phyloP scores from a whole-genome alignment of 2,113 vertebrate genomes.

The Bos javanicus region DNA sequence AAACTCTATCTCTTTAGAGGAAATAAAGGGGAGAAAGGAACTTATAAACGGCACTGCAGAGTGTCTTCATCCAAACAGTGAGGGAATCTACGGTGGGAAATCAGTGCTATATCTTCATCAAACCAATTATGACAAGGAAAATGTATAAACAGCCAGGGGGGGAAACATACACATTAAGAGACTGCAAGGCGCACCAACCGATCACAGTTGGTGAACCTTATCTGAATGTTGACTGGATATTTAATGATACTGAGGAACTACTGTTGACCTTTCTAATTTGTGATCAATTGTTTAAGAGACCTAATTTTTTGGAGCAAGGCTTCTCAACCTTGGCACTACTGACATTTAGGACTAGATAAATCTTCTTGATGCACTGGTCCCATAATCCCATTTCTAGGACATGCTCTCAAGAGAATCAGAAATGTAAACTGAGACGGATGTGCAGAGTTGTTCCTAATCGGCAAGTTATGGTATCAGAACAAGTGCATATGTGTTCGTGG shows the following conservation, averaged over 20 bases:
- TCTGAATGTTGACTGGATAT: not conserved
- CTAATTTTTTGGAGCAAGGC: not conserved
- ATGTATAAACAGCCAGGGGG: not conserved
- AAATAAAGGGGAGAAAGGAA: not conserved
- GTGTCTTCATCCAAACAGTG: not conserved
- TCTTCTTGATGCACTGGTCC: not conserved
- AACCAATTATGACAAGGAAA: not conserved
- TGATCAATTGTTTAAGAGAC: not conserved
- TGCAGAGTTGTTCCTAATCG: not conserved
- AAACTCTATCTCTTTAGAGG: not conserved
- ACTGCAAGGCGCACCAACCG: not conserved
- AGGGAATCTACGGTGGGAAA: not conserved
- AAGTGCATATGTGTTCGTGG: not conserved
- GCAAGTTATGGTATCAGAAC: not conserved
- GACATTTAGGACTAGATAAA: not conserved
- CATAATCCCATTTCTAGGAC: not conserved
- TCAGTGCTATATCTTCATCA: not conserved
- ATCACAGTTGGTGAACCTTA: not conserved
- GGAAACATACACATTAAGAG: not conserved
- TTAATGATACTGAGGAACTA: not conserved
- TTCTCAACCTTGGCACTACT: not conserved
- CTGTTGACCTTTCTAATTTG: not conserved
- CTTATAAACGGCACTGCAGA: not conserved
- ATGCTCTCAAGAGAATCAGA: not conserved
- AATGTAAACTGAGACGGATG: not conserved